Base-by-base conservation (phyloP, 2,888 invertebrate genomes). In the Calliscelio sp. region DNA sequence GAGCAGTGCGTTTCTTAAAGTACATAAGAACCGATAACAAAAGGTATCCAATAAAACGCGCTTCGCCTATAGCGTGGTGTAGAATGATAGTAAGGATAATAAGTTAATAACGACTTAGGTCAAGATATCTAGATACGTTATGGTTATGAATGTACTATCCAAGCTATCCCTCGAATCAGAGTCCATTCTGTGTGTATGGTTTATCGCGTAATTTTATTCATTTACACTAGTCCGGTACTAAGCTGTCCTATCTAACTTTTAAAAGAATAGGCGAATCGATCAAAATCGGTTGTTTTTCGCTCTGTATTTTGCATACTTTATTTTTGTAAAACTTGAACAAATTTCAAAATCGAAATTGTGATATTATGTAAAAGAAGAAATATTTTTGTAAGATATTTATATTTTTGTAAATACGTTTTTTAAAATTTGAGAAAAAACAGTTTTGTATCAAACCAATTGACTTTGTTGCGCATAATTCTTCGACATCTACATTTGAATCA, bases 181-280 rank as follows among this genome's bases (percentile, higher is more conserved):
- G 79, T 78, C 66, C 65, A 75, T 84, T 84, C 79, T 70, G 84
- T 80, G 84, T 80, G 84, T 22, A 78, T 83, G 82, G 28, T 75
- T 70, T 49, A 82, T 66, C 44, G 68, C 61, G 79, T 84, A 84
- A 80, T 82, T 82, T 82, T 82, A 78, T 84, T 80, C 80, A 84
- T 83, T 87, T 91, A 91, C 89, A 90, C 92, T 92, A 92, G 92
- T 91, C 92, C 89, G 91, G 91, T 92, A 91, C 84, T 91, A 92
- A 91, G 89, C 91, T 90, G 88, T 91, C 91, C 90, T 91, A 90
- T 87, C 86, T 88, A 88, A 88, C 86, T 79, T 85, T 87, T 55
- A 81, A 84, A 75, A 84, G 51, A 41, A 55, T 24, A 46, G 41
- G 53, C 75, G 75, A 84, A 75, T 84, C 53, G 74, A 84, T 84